Base-by-base conservation (phyloP, 2,797 vertebrate genomes). In the Chromobotia macracanthus region DNA sequence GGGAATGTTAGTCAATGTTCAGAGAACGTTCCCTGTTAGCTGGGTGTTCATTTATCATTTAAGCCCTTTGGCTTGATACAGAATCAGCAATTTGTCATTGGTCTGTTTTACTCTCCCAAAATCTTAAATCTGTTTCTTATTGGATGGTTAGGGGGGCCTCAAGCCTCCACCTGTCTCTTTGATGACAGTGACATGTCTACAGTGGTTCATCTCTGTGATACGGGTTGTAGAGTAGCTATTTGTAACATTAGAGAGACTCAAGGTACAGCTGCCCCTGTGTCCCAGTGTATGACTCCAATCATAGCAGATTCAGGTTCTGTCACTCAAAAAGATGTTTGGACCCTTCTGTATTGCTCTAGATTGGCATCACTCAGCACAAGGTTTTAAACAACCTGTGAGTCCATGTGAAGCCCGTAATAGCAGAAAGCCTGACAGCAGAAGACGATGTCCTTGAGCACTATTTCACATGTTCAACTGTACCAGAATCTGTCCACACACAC, bases 201-300 rank as follows among this genome's bases (percentile, higher is more conserved):
- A 64, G 69, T 68, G 68, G 82, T 79, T 82, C 65, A 48, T 78
- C 80, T 79, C 65, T 76, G 79, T 78, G 60, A 66, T 79, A 51
- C 67, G 75, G 79, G 79, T 84, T 82, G 81, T 85, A 68, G 65
- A 76, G 72, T 35, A 75, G 74, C 81, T 84, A 79, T 86, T 87
- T 80, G 70, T 77, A 71, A 85, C 77, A 83, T 82, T 86, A 66
- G 71, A 69, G 73, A 72, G 84, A 81, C 60, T 70, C 65, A 79
- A 82, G 84, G 77, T 85, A 81, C 73, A 83, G 80, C 82, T 84
- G 84, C 65, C 75, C 78, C 73, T 80, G 74, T 80, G 78, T 80
- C 71, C 76, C 82, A 2, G 41, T 41, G 56, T 81, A 80, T 77
- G 56, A 70, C 63, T 71, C 61, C 53, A 51, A 78, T 80, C 75